Conservation (phyloP, 2,113 vertebrate genomes). For the Scortum barcoo region DNA sequence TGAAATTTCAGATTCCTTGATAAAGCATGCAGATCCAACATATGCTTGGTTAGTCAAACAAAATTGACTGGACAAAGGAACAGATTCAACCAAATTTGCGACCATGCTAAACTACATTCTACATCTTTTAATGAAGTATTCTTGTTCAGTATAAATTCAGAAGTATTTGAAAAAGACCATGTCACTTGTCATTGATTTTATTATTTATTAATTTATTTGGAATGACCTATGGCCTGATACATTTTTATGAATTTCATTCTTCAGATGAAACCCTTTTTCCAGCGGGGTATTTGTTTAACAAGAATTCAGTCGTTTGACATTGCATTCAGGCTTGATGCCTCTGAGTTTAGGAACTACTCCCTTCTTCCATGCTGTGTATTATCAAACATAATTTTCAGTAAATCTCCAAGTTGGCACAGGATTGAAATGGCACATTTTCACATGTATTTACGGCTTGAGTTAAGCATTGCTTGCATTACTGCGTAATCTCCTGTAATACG, state of each 20-base stretch:
- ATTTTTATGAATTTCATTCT: neutral
- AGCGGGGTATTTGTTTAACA: neutral
- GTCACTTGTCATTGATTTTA: neutral
- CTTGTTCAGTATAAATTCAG: neutral
- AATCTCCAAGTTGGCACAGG: slow-evolving; percentile 40
- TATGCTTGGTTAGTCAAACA: neutral
- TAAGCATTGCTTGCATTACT: slow-evolving; percentile 49
- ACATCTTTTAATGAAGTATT: neutral
- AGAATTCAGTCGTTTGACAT: neutral
- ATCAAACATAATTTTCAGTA: slow-evolving; percentile 37
- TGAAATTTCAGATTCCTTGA: neutral
- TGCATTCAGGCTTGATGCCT: neutral
- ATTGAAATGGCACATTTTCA: slow-evolving; percentile 46
- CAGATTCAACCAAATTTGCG: neutral
- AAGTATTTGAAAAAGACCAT: neutral
- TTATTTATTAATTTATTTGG: too few relatives aligned
- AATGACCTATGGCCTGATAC: neutral
- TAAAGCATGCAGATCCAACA: neutral
- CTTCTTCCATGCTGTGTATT: neutral
- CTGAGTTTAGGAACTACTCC: neutral
- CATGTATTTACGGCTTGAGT: slow-evolving; percentile 44
- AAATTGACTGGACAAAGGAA: neutral
- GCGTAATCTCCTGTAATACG: slow-evolving; percentile 60
- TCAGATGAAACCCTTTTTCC: slow-evolving; percentile 4
- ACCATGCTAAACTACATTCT: neutral